Percentiles rank a stretch among this genome's conserved stretches.
Evolutionary conservation across 2,113 vertebrate species (phyloP).

Genomic region (Mellivora capensis): DNA sequence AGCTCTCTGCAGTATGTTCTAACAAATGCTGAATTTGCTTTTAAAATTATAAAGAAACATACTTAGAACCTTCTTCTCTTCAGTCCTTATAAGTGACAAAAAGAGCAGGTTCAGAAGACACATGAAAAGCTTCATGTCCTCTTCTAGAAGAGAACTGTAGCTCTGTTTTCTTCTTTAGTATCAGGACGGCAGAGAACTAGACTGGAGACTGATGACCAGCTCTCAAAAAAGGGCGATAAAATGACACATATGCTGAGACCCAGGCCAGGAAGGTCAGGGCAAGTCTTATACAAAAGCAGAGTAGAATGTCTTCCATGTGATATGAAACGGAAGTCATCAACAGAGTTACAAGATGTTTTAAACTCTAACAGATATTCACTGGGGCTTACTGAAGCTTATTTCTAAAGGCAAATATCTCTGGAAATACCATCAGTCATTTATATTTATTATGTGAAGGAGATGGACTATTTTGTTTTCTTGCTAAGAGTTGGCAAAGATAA

Average conservation of each 20-base stretch:
- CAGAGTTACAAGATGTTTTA: background rate
- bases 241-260: background rate
- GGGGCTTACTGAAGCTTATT: background rate
- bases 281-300: background rate
- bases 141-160: background rate
- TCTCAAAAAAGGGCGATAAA: background rate
- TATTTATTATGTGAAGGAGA: background rate
- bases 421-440: background rate
- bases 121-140: background rate
- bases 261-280: background rate
- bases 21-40: background rate
- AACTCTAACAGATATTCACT: background rate
- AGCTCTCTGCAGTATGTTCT: background rate
- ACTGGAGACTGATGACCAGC: background rate
- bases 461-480: background rate
- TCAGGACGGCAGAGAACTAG: background rate
- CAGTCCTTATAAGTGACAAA: background rate
- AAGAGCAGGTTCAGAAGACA: background rate
- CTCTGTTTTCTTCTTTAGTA: background rate
- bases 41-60: conserved; percentile 17
- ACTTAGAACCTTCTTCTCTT: background rate
- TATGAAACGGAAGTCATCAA: background rate
- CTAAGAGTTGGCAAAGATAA: background rate
- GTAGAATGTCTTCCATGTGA: background rate
- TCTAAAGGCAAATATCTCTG: background rate